These are phyloP conservation scores for Lophura swinhoii DNA, from an alignment of 2,797 vertebrate species.

Conservation along the genomic window DNA sequence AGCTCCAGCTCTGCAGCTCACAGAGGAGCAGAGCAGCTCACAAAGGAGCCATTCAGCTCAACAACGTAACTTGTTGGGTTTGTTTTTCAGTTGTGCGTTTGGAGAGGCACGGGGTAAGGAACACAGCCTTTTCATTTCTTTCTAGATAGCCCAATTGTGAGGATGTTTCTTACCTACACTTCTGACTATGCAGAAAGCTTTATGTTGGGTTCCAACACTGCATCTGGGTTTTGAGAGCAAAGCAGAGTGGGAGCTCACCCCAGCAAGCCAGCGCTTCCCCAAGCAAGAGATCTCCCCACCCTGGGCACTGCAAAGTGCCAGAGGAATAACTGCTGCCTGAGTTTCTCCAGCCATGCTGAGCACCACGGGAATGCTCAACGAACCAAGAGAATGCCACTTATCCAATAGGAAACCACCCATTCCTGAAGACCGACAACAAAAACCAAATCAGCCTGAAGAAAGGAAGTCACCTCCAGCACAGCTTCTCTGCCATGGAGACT, in stretches of 20 bases:
- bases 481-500: not conserved
- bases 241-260: not conserved
- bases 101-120: not conserved
- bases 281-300: not conserved
- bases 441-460: not conserved
- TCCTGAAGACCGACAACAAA: not conserved
- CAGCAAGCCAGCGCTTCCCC: fast-evolving
- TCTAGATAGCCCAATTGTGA: fast-evolving
- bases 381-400: not conserved
- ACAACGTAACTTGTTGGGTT: not conserved
- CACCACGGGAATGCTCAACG: not conserved
- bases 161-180: not conserved
- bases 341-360: not conserved
- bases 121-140: not conserved
- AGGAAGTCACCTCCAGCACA: not conserved
- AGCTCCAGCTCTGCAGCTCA: not conserved
- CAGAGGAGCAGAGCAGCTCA: not conserved
- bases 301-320: not conserved
- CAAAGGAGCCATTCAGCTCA: conserved; percentile 50
- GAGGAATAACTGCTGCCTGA: not conserved
- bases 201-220: fast-evolving
- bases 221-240: not conserved
- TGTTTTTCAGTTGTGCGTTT: not conserved
- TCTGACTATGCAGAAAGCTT: not conserved
- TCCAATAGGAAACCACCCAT: not conserved